Conservation (phyloP, 2,888 invertebrate species). For the Gnatocerus cornutus region DNA sequence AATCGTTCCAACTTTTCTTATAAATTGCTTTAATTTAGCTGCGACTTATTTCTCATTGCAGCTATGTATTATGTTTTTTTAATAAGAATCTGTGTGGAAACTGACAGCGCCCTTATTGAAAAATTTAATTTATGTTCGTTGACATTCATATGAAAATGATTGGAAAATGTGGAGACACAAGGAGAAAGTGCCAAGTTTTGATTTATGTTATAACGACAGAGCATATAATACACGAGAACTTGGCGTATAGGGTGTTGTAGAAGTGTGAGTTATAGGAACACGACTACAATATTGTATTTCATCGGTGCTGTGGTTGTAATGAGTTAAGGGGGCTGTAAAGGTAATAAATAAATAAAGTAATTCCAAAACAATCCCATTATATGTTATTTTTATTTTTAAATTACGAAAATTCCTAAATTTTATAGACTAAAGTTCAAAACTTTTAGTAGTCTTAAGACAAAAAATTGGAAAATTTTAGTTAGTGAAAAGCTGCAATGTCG, state of each 20-base stretch:
- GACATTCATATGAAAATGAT: slow-evolving; percentile 14
- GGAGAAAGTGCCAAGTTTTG: slow-evolving; percentile 15
- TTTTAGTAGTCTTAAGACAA: no score
- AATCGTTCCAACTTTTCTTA: slow-evolving; percentile 6
- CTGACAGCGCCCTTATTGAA: slow-evolving; percentile 10
- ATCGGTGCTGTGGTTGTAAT: slow-evolving; percentile 8
- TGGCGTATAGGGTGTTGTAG: slow-evolving; percentile 11
- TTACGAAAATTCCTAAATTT: no score
- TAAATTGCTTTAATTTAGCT: slow-evolving; percentile 5
- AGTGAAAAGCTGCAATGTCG: no score
- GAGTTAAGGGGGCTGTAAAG: background rate
- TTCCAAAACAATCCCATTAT: no score
- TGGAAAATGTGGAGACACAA: slow-evolving; percentile 20
- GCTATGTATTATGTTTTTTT: slow-evolving; percentile 1
- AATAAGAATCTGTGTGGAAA: background rate
- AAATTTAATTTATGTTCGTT: slow-evolving; percentile 14
- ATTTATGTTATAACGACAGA: slow-evolving; percentile 13
- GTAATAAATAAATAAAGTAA: no score
- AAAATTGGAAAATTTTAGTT: no score
- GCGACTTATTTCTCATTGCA: slow-evolving; percentile 1
- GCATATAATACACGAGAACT: slow-evolving; percentile 12
- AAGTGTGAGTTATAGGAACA: slow-evolving; percentile 6
- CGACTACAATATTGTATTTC: slow-evolving; percentile 10
- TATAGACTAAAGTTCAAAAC: no score
- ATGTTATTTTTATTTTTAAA: no score